Conservation (phyloP, 2,888 invertebrate genomes). For the Drosophila eohydei region DNA sequence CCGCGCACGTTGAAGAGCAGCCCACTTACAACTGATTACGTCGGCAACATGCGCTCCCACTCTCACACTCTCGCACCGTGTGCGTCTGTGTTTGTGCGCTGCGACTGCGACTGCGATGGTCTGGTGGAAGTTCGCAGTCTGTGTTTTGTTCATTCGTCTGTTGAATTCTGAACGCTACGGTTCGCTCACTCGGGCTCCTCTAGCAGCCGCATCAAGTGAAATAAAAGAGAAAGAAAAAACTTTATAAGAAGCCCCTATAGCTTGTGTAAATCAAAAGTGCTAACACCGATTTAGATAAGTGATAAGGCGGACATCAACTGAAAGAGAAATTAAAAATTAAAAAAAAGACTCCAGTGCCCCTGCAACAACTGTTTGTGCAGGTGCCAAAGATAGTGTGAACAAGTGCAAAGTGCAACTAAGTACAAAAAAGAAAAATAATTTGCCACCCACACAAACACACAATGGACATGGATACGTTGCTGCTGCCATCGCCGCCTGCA, state of each 20-base stretch:
- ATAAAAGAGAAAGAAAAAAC: slow-evolving; percentile 27
- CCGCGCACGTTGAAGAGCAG: slow-evolving; percentile 18
- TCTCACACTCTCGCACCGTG: slow-evolving; percentile 30
- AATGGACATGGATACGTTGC: slow-evolving; percentile 82
- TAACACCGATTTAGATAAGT: slow-evolving; percentile 48
- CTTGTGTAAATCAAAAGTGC: slow-evolving; percentile 44
- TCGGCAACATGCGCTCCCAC: slow-evolving; percentile 64
- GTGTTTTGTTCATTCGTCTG: slow-evolving; percentile 84
- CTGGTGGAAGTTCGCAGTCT: slow-evolving; percentile 69
- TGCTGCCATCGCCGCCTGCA: slow-evolving; percentile 89
- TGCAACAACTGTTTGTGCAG: slow-evolving; percentile 17
- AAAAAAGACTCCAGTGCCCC: slow-evolving; percentile 17
- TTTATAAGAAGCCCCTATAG: slow-evolving; percentile 32
- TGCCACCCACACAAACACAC: slow-evolving; percentile 25
- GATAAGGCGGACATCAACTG: slow-evolving; percentile 34
- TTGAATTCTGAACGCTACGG: slow-evolving; percentile 84
- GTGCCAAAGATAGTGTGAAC: slow-evolving; percentile 43
- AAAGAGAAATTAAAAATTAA: slow-evolving; percentile 31
- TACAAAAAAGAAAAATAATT: slow-evolving; percentile 16
- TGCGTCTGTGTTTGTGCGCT: slow-evolving; percentile 4
- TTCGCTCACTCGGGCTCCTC: slow-evolving; percentile 63
- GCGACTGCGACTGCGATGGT: slow-evolving; percentile 60
- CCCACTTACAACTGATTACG: slow-evolving; percentile 75
- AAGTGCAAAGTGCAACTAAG: slow-evolving; percentile 57
- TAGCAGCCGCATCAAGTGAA: slow-evolving; percentile 46